Percentiles rank a stretch among this genome's conserved stretches.
phyloP scores from a whole-genome alignment of 2,113 vertebrate species.

The Agapornis roseicollis region DNA sequence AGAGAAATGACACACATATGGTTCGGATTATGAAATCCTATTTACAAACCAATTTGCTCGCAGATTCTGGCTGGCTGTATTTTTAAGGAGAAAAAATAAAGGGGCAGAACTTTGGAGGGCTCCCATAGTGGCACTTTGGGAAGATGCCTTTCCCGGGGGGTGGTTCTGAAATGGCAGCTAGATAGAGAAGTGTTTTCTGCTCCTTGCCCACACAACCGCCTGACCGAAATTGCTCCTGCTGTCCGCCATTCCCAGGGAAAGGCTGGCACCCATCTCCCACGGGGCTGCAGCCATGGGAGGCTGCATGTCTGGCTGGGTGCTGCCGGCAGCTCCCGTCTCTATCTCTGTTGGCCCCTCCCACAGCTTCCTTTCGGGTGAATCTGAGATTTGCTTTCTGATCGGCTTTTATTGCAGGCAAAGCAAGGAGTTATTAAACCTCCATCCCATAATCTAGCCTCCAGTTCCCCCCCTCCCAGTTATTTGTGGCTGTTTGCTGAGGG shows the following conservation, averaged over 20 bases:
- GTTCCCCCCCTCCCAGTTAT: background rate
- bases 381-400: constrained; percentile 38
- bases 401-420: constrained; percentile 9
- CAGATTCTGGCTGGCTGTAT: background rate
- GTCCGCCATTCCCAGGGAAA: background rate
- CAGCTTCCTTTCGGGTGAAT: background rate
- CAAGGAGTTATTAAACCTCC: constrained; percentile 14
- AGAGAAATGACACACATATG: rapidly evolving
- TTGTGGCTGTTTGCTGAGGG: background rate
- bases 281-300: background rate
- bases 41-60: background rate
- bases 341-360: background rate
- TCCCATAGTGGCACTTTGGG: background rate
- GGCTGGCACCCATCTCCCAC: background rate
- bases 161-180: background rate
- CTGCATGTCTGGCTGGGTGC: background rate
- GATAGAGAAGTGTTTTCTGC: background rate
- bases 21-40: background rate
- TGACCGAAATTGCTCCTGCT: background rate
- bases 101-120: background rate
- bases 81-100: background rate
- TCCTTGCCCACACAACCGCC: background rate
- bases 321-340: background rate
- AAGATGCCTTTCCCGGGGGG: background rate
- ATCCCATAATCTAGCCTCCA: background rate